Evolutionary conservation across 2,113 vertebrate species (phyloP).

Genomic region (Neotoma lepida): DNA sequence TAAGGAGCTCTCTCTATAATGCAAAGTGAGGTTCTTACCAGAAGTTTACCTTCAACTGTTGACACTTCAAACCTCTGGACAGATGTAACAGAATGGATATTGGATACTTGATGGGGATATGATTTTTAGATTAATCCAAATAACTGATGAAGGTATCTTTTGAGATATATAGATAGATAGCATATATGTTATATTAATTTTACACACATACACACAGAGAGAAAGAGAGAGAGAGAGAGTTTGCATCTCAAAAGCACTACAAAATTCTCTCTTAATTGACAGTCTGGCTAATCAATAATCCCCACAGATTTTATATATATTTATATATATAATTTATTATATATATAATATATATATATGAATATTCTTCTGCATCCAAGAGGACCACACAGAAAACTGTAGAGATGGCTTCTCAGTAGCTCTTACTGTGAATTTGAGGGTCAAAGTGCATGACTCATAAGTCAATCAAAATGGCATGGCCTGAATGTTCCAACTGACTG

Average conservation of each 20-base stretch:
- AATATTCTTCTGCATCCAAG: neutral
- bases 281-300: neutral
- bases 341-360: neutral
- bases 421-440: neutral
- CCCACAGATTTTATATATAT: neutral
- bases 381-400: neutral
- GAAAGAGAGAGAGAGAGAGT: neutral
- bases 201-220: neutral
- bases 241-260: neutral
- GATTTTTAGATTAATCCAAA: neutral
- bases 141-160: neutral
- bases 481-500: neutral
- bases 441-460: neutral
- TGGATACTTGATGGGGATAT: neutral
- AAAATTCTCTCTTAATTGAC: slow-evolving; percentile 20
- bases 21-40: neutral
- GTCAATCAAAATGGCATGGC: neutral
- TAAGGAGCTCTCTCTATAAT: neutral
- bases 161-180: neutral
- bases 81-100: neutral
- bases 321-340: neutral
- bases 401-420: neutral
- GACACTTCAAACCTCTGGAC: neutral
- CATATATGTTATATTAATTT: neutral
- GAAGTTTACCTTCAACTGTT: neutral